These are phyloP conservation scores for Labeo rohita DNA, from an alignment of 2,113 vertebrate species.

Conservation along the genomic window DNA sequence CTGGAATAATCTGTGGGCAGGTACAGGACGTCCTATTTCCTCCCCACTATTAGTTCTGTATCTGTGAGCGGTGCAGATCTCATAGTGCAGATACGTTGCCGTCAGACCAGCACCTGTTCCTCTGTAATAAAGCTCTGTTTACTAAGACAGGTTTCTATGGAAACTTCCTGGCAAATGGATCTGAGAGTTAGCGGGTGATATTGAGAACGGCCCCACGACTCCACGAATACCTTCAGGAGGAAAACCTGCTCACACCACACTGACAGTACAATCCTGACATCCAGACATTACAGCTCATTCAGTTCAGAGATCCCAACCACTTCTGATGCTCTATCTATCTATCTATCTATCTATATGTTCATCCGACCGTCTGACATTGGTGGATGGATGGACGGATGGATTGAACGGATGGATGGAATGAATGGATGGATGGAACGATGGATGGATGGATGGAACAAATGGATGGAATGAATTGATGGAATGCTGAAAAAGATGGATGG, in stretches of 20 bases:
- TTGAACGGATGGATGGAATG: no score
- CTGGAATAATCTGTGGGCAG: background rate
- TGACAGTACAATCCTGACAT: background rate
- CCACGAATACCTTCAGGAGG: background rate
- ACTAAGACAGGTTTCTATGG: background rate
- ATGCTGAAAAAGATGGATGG: no score
- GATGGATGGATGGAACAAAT: no score
- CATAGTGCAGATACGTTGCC: background rate
- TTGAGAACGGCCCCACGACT: background rate
- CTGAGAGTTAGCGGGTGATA: constrained; percentile 13
- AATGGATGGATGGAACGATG: no score
- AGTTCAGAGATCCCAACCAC: background rate
- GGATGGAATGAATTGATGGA: no score
- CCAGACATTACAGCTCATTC: background rate
- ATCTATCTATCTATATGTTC: no score
- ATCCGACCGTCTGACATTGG: no score
- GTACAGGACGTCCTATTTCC: background rate
- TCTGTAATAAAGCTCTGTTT: background rate
- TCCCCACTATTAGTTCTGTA: no score
- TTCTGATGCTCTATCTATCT: background rate
- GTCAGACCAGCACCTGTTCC: background rate
- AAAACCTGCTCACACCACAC: background rate
- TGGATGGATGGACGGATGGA: no score
- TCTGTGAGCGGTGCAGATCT: no score
- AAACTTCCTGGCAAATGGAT: background rate